Base-by-base conservation (phyloP, 2,113 vertebrate genomes). In the Engraulis encrasicolus region DNA sequence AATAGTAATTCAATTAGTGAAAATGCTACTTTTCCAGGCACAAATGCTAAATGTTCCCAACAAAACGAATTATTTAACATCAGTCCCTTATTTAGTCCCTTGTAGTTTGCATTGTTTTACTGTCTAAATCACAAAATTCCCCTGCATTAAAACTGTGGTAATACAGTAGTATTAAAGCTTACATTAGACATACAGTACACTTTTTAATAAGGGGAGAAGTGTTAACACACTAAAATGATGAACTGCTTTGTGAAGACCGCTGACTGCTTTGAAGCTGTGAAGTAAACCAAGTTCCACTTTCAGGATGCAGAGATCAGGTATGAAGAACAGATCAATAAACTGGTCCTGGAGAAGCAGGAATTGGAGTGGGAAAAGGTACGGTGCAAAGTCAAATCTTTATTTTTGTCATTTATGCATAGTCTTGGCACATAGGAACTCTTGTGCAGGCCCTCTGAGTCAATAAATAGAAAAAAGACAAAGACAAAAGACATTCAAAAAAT, bases 291-390 rank as follows among this genome's bases (percentile, higher is more conserved):
- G 27, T 74, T 85, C 66, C 88, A 1, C 19, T 77, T 84, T 82
- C 91, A 99, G 98, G 95, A 97, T 92, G 93, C 96, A 54, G 96
- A 98, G 92, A 90, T 83, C 5, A 93, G 94, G 58, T 95, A 96
- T 90, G 97, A 99, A 92, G 94, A 96, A 31, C 96, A 97, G 88
- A 96, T 98, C 88, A 93, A 91, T 90, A 97, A 95, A 87, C 94
- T 97, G 86, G 94, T 96, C 83, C 7, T 97, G 92, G 97, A 99
- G 90, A 98, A 95, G 50, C 97, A 98, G 89, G 98, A 99, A 90
- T 92, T 99, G 84, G 96, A 96, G 81, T 98, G 97, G 97, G 95
- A 97, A 88, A 97, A 96, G 93, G 97, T 98, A 87, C 27, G n/a
- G n/a, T n/a, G 34, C 85, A 27, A 74, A 58, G 1, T 34, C 15